Evolutionary conservation across 2,113 vertebrate species (phyloP).

Genomic region (Hydropotes inermis): DNA sequence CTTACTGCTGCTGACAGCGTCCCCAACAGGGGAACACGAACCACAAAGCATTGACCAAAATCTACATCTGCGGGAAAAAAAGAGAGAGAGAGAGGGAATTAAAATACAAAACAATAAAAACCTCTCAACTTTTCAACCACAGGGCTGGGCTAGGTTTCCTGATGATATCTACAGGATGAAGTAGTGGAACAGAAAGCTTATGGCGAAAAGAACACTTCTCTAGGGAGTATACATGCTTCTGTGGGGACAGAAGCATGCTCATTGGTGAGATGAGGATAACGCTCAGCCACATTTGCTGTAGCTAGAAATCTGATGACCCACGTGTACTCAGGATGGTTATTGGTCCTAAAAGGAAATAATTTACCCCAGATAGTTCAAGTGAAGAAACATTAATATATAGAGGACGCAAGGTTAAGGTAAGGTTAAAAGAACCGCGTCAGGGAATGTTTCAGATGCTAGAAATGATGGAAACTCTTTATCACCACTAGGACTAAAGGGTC

Average conservation of each 20-base stretch:
- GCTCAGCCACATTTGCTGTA: neutral
- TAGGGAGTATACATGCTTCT: neutral
- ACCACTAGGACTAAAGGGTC: neutral
- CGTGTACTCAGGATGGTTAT: neutral
- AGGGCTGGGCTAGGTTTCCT: neutral
- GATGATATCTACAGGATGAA: neutral
- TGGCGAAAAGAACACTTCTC: neutral
- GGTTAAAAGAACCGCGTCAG: neutral
- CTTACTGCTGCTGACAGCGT: neutral
- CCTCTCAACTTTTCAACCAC: neutral
- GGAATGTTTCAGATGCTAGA: neutral
- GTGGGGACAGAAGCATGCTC: neutral
- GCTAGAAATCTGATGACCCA: neutral
- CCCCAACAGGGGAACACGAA: slow-evolving; percentile 38
- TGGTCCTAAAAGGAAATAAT: neutral
- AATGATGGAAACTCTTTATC: neutral
- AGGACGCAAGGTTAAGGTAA: neutral
- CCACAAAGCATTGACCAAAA: slow-evolving; percentile 50
- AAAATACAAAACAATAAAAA: neutral
- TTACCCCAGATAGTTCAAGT: neutral
- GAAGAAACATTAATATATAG: neutral
- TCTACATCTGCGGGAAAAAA: neutral
- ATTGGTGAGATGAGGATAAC: neutral
- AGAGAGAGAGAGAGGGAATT: neutral
- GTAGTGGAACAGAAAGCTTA: neutral